Evolutionary conservation across 2,113 vertebrate species (phyloP), one percentile per base, ranked within the genome.

Genomic region (Penelope pileata): DNA sequence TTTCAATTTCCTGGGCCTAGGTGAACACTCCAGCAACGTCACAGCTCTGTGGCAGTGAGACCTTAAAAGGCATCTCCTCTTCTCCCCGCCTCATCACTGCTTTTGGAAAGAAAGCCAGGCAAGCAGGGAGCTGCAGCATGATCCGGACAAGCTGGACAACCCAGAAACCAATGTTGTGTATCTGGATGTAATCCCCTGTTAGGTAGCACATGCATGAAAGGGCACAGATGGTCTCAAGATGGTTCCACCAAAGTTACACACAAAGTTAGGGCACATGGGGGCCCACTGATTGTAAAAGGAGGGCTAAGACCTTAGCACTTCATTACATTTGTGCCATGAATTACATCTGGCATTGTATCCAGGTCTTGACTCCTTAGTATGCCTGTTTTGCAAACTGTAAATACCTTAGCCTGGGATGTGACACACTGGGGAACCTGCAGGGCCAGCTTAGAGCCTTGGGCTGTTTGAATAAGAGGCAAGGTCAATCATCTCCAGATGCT

Each of bases 361-460:
- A 69, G 50, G 16, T 19, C 42, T 66, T 56, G 22, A 53, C 16
- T 88, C 59, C 23, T 86, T 68, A 70, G 32, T 59, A 43, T 81
- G 54, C 60, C 29, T 56, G 56, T 34, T 81, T 95, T 93, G 80
- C 80, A 92, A 86, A 86, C 34, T 86, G 27, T 62, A 83, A 78
- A 81, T 95, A 38, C 51, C 29, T 83, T 88, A 64, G 80, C 56
- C 56, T 81, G 72, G 22, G 67, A 91, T 90, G 75, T 80, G 67
- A 93, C 76, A 58, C 54, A 79, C 42, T 90, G 67, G 54, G 36
- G 47, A 93, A 90, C 76, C 47, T 93, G 83, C 51, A 90, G 51
- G 51, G 38, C 64, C 56, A 84, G 86, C 43, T 92, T 72, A 51
- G 76, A 68, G 64, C 72, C 60, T 74, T 50, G 15, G 32, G 42